A percentile compares a stretch with the other conserved stretches of the same genome.
Conservation (phyloP, 2,888 invertebrate genomes). For the Heteropelma amictum region DNA sequence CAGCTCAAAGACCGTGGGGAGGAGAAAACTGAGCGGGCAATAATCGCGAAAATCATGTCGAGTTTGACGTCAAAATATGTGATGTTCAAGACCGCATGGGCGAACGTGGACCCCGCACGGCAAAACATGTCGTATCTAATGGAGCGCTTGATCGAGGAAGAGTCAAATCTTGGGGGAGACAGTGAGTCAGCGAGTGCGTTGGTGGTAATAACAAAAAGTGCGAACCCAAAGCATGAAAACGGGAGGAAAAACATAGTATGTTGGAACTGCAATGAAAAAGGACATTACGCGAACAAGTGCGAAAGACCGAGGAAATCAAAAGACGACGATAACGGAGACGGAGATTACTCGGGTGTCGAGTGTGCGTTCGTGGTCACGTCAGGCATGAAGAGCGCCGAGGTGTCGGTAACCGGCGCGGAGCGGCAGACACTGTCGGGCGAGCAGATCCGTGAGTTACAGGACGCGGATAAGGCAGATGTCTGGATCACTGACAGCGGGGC, state of each 20-base stretch:
- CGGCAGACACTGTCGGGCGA: conserved; percentile 12
- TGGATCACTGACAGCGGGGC: conserved; percentile 64
- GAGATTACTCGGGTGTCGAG: not conserved
- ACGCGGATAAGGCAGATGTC: conserved; percentile 25
- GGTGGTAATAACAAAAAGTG: conserved; percentile 9
- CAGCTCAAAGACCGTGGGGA: conserved; percentile 35
- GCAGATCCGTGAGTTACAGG: conserved; percentile 17
- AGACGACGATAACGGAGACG: not conserved
- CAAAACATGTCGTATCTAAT: conserved; percentile 26
- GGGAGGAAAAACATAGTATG: conserved; percentile 21
- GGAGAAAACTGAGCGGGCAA: conserved; percentile 14
- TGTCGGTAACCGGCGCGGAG: not conserved
- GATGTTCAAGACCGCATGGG: conserved; percentile 42
- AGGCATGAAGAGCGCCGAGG: not conserved
- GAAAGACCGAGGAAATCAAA: not conserved
- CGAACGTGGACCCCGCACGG: conserved; percentile 11
- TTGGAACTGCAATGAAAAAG: conserved; percentile 20
- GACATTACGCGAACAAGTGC: conserved; percentile 42
- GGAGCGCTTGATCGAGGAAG: conserved; percentile 46
- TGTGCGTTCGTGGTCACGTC: conserved; percentile 18
- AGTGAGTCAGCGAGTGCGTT: conserved; percentile 29
- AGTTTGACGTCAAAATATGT: conserved; percentile 28
- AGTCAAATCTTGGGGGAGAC: conserved; percentile 15
- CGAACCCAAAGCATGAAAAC: not conserved
- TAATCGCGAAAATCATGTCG: conserved; percentile 41